These are phyloP conservation scores for Syncerus caffer DNA, from an alignment of 2,797 vertebrate species.

Conservation along the genomic window DNA sequence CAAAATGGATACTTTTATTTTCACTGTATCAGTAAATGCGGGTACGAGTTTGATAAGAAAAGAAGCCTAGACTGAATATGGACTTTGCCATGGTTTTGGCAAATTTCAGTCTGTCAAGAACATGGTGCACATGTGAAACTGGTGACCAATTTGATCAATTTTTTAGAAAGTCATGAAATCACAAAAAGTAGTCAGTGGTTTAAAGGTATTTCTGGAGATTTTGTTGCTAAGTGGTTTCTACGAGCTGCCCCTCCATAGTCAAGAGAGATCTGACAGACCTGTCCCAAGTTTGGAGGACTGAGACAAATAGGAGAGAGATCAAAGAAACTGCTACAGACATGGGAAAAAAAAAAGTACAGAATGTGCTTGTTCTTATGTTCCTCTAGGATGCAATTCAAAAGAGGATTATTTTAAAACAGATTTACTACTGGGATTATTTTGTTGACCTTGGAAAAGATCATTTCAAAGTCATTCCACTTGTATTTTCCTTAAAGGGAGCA, in stretches of 20 bases:
- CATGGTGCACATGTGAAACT: neutral
- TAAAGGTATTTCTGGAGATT: conserved; percentile 60
- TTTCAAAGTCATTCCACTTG: conserved; percentile 49
- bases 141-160: neutral
- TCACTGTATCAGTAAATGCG: neutral
- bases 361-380: neutral
- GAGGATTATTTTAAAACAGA: conserved; percentile 46
- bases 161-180: neutral
- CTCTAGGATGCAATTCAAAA: conserved; percentile 45
- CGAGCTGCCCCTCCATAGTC: conserved; percentile 52
- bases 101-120: neutral
- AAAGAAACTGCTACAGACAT: conserved; percentile 26
- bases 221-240: conserved; percentile 46
- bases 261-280: conserved; percentile 2
- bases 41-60: neutral
- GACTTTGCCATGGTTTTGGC: neutral
- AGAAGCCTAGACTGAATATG: neutral
- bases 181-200: neutral
- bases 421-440: conserved; percentile 20
- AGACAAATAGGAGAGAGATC: conserved; percentile 30
- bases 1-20: conserved; percentile 20
- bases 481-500: conserved; percentile 52
- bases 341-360: conserved; percentile 38
- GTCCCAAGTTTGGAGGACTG: conserved; percentile 15
- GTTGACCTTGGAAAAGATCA: conserved; percentile 71